Conservation (phyloP, 2,888 invertebrate species). For the Shargacucullia verbasci region DNA sequence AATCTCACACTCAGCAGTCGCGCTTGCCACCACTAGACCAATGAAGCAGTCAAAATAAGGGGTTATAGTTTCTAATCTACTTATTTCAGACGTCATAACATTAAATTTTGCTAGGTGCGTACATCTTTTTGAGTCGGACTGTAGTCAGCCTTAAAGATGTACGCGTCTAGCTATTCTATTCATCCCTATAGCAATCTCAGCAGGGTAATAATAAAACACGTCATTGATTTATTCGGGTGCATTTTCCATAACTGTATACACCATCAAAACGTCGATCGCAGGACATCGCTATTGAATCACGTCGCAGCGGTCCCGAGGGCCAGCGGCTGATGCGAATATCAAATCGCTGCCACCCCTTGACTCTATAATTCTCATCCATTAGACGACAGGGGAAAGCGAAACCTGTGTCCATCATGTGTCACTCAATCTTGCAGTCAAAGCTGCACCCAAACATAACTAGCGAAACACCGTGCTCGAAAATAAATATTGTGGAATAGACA, state of each 20-base stretch:
- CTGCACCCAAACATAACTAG: conserved; percentile 43
- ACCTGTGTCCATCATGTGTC: conserved; percentile 75
- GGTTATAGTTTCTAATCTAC: too few relatives aligned
- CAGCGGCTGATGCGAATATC: conserved; percentile 83
- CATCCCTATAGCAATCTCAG: conserved; percentile 24
- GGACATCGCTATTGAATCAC: conserved; percentile 78
- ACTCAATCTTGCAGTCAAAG: conserved; percentile 58
- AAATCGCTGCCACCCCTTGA: conserved; percentile 85
- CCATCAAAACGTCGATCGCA: conserved; percentile 74
- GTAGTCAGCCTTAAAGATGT: too few relatives aligned
- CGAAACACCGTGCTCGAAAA: conserved; percentile 33
- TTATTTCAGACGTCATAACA: too few relatives aligned
- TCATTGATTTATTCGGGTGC: conserved; percentile 62
- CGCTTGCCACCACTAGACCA: too few relatives aligned
- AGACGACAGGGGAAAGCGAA: conserved; percentile 74
- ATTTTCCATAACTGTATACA: conserved; percentile 72
- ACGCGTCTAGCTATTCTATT: background rate
- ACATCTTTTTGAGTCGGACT: too few relatives aligned
- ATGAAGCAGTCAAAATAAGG: too few relatives aligned
- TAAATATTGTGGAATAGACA: conserved; percentile 58
- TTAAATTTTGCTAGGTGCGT: too few relatives aligned
- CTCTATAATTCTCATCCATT: conserved; percentile 83
- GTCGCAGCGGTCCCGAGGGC: conserved; percentile 80
- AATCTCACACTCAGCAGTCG: too few relatives aligned
- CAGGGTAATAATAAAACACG: conserved; percentile 30